These are phyloP conservation scores for Pachydiplax longipennis DNA, from an alignment of 2,888 invertebrate species.

Conservation along the genomic window DNA sequence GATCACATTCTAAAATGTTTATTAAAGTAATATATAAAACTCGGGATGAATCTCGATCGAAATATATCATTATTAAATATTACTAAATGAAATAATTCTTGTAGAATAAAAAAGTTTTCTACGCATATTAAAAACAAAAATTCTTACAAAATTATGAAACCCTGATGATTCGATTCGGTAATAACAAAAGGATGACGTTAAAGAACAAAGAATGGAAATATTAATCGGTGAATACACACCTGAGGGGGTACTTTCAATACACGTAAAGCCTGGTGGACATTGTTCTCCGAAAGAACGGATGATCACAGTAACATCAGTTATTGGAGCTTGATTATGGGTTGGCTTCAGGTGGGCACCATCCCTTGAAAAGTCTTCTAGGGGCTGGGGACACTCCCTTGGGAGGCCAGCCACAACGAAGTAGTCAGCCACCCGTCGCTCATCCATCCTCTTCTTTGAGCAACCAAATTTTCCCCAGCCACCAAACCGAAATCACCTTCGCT, in stretches of 20 bases:
- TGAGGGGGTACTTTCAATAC: slow-evolving; percentile 79
- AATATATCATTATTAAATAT: too few relatives aligned
- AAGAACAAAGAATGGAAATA: neutral
- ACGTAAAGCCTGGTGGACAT: slow-evolving; percentile 79
- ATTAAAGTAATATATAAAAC: too few relatives aligned
- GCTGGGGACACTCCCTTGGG: slow-evolving; percentile 76
- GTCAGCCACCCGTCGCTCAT: slow-evolving; percentile 90
- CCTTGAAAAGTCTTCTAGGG: slow-evolving; percentile 81
- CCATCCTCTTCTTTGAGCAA: slow-evolving; percentile 65
- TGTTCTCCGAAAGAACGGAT: slow-evolving; percentile 89
- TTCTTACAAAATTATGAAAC: neutral
- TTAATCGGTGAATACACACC: slow-evolving; percentile 57
- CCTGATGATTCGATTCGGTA: neutral
- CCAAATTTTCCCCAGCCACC: slow-evolving; percentile 44
- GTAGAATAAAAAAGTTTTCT: too few relatives aligned
- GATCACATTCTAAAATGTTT: too few relatives aligned
- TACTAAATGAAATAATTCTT: too few relatives aligned
- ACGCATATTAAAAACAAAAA: too few relatives aligned
- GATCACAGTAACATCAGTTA: slow-evolving; percentile 92
- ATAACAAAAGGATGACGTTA: neutral
- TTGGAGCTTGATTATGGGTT: slow-evolving; percentile 86
- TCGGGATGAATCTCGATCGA: too few relatives aligned
- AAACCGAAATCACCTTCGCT: slow-evolving; percentile 40
- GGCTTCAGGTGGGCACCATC: slow-evolving; percentile 77
- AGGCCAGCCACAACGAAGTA: slow-evolving; percentile 98